Conservation (phyloP, 2,888 invertebrate genomes). For the Drosophila anomalata region DNA sequence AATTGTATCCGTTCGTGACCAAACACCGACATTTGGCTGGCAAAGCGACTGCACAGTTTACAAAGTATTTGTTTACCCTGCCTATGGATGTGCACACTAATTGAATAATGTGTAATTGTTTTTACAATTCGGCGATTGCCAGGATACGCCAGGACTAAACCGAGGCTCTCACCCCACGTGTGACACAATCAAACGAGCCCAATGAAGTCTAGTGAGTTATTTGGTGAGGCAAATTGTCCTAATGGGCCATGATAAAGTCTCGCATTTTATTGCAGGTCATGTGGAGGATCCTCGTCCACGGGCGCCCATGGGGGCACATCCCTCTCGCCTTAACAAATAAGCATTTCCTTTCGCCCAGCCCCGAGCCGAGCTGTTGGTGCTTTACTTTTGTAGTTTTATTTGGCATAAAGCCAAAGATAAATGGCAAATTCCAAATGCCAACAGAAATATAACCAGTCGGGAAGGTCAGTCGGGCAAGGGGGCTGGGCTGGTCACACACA, state of each 20-base stretch:
- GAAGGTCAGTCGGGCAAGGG: constrained; percentile 55
- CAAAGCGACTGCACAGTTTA: constrained; percentile 5
- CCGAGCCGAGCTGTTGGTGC: constrained; percentile 1
- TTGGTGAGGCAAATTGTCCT: constrained; percentile 27
- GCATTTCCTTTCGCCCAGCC: constrained; percentile 54
- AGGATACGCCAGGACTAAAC: background rate
- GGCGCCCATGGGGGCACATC: background rate
- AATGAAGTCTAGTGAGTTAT: constrained; percentile 68
- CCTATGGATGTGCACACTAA: constrained; percentile 41
- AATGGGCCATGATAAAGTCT: constrained; percentile 58
- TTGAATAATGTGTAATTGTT: constrained; percentile 72
- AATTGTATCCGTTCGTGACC: constrained; percentile 9
- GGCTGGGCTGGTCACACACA: constrained; percentile 8
- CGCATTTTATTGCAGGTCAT: constrained; percentile 70
- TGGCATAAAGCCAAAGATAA: constrained; percentile 78
- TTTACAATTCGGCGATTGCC: constrained; percentile 57
- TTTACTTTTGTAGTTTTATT: constrained; percentile 49
- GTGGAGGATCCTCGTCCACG: constrained; percentile 4
- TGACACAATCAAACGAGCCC: constrained; percentile 50
- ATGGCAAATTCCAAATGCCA: constrained; percentile 74
- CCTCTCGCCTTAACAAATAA: constrained; percentile 66
- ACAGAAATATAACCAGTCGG: constrained; percentile 59
- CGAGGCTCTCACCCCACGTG: background rate
- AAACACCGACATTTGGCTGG: constrained; percentile 4
- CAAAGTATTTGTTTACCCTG: constrained; percentile 14